phyloP scores from a whole-genome alignment of 1,140 invertebrate genomes.

The Magallana gigas region DNA sequence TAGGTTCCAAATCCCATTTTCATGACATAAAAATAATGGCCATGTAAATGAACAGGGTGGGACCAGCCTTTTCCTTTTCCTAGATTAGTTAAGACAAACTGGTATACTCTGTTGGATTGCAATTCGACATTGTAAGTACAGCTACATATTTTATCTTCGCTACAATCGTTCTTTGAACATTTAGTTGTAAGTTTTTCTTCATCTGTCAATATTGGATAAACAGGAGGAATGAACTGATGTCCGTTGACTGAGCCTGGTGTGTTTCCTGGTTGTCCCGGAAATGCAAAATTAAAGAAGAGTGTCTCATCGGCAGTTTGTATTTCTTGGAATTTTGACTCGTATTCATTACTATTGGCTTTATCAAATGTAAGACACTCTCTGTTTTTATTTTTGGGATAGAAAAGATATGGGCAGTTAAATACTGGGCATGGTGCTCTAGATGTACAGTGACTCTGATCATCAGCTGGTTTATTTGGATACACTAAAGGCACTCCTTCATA shows the following conservation, averaged over 20 bases:
- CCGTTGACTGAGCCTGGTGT: constrained; percentile 64
- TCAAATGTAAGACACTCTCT: no score
- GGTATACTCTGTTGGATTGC: constrained; percentile 29
- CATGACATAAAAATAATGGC: constrained; percentile 63
- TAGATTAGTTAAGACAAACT: constrained; percentile 56
- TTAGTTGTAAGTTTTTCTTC: constrained; percentile 37
- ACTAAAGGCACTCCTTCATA: no score
- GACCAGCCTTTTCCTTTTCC: constrained; percentile 61
- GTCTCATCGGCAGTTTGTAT: no score
- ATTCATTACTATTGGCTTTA: no score
- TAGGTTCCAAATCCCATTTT: constrained; percentile 73
- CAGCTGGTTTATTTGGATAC: no score
- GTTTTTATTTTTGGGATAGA: no score
- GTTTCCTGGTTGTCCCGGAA: no score
- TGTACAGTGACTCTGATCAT: no score
- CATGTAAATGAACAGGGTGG: constrained; percentile 62
- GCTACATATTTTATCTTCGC: constrained; percentile 43
- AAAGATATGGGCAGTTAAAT: no score
- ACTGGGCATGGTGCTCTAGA: no score
- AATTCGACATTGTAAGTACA: constrained; percentile 59
- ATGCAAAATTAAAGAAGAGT: no score
- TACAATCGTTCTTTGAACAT: constrained; percentile 45
- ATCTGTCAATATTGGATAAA: constrained; percentile 54
- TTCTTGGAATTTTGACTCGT: no score
- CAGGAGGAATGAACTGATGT: constrained; percentile 55